These are phyloP conservation scores for Boulengerochromis microlepis DNA, from an alignment of 2,113 vertebrate species.

Conservation along the genomic window DNA sequence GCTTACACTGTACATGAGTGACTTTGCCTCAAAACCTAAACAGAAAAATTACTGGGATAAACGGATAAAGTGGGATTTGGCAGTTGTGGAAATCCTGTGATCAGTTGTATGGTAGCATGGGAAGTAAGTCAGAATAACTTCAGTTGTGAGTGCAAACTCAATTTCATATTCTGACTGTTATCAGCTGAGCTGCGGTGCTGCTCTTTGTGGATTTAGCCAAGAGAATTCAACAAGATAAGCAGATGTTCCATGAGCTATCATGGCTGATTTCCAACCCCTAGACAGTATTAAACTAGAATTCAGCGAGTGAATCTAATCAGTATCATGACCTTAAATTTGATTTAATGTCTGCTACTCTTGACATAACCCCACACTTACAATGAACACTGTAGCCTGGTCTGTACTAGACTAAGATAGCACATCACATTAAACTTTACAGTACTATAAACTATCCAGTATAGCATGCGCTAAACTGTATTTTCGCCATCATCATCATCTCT, in stretches of 20 bases:
- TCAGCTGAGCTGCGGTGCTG: neutral
- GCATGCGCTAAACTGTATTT: neutral
- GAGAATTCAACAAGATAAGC: neutral
- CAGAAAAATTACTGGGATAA: neutral
- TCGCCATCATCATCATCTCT: neutral
- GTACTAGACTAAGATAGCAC: neutral
- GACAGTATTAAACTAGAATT: neutral
- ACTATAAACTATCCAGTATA: neutral
- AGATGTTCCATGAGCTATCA: neutral
- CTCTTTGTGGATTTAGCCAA: neutral
- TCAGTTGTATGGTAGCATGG: neutral
- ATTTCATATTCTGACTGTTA: neutral
- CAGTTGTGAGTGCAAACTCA: neutral
- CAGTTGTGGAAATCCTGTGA: neutral
- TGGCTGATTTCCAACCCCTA: neutral
- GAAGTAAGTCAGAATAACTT: neutral
- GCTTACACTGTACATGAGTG: rapidly evolving
- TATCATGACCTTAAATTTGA: neutral
- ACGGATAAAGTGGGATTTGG: neutral
- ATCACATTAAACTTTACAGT: neutral
- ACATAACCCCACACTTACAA: neutral
- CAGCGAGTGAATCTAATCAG: neutral
- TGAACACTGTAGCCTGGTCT: neutral
- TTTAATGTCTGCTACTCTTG: neutral
- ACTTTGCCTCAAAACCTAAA: neutral